Evolutionary conservation across 2,113 vertebrate genomes (phyloP), one percentile per base, ranked within the genome.

Genomic region (Saccopteryx bilineata): DNA sequence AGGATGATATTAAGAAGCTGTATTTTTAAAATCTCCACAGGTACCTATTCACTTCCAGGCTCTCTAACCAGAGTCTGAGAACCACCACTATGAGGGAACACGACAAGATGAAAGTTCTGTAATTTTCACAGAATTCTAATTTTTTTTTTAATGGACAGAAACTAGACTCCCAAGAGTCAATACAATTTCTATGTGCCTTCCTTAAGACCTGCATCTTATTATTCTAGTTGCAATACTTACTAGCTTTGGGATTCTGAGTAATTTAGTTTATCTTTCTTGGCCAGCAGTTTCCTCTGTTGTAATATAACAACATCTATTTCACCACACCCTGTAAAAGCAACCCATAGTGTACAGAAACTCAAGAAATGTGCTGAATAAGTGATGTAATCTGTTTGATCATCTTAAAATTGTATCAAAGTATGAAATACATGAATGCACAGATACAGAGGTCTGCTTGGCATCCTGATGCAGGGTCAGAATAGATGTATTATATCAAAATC

Each of bases 41-140:
- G 9, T 5, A 78, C 24, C 58, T 84, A 65, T 8, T 48, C 61
- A 72, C 7, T 54, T 23, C 6, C 11, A 71, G 33, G 58, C 12
- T 56, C 50, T 9, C 72, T 21, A 19, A 21, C 33, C 39, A 63
- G 66, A 5, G 46, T 65, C 21, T 89, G 56, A 94, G 61, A 93
- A 72, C 19, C 78, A 75, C 60, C 18, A 26, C 17, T 74, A 24
- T 63, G 33, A 13, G 23, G 9, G 52, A 94, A 94, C 14, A 23
- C 11, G 9, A 75, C 81, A 58, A 89, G 87, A 88, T 46, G 4
- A 39, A 95, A 80, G 60, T 56, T 84, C 7, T 4, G 1, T 17
- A 71, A 79, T 66, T 87, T 87, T 84, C 61, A 92, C 4, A 83
- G 14, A 86, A 86, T 79, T 71, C 78, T 76, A 72, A 61, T 83